Conservation (phyloP, 2,888 invertebrate genomes). For the Chrysotoxum bicinctum region DNA sequence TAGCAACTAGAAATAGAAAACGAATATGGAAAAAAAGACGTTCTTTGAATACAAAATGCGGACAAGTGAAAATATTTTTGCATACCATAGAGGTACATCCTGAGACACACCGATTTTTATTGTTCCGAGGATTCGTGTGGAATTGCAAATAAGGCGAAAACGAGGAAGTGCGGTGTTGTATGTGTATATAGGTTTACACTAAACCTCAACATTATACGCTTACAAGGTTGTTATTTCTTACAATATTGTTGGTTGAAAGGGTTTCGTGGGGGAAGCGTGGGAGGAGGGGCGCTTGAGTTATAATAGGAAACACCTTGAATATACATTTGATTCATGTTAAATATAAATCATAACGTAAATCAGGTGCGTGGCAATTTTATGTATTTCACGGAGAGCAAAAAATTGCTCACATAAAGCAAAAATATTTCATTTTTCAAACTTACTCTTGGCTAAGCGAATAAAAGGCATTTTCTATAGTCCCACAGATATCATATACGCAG, state of each 20-base stretch:
- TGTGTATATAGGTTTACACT: neutral
- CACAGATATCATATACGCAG: too few species aligned
- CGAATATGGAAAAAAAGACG: conserved; percentile 34
- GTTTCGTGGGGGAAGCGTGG: neutral
- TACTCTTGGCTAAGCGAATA: too few species aligned
- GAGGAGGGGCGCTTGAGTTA: neutral
- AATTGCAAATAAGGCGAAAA: conserved; percentile 58
- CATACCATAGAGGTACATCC: conserved; percentile 53
- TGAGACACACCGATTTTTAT: conserved; percentile 71
- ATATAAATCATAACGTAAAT: conserved; percentile 48
- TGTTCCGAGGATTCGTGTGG: conserved; percentile 57
- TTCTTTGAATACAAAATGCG: conserved; percentile 63
- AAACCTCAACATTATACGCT: conserved; percentile 59
- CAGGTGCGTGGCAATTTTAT: conserved; percentile 16
- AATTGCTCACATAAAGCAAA: too few species aligned
- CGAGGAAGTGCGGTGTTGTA: conserved; percentile 4
- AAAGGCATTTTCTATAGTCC: too few species aligned
- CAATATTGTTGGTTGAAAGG: neutral
- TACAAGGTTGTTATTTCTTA: conserved; percentile 42
- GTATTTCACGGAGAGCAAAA: too few species aligned
- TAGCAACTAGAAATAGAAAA: neutral
- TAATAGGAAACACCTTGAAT: conserved; percentile 46
- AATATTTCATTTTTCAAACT: too few species aligned
- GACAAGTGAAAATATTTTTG: conserved; percentile 66
- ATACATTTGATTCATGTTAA: conserved; percentile 34